phyloP scores from a whole-genome alignment of 2,797 vertebrate species.

The Heteromormyrus szaboi region DNA sequence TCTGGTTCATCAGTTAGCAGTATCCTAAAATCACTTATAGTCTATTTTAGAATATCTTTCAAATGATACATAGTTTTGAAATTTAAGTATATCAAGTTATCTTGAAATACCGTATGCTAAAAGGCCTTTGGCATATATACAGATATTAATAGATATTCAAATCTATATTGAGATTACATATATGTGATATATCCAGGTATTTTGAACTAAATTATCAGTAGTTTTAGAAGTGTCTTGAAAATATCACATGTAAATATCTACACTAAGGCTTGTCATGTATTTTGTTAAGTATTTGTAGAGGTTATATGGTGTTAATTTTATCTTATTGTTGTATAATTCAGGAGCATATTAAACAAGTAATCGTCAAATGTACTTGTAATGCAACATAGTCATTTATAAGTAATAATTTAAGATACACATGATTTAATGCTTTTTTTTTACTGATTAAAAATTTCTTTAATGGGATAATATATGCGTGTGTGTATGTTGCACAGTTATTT shows the following conservation, averaged over 20 bases:
- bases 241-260: not conserved
- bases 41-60: not conserved
- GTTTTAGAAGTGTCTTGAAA: not conserved
- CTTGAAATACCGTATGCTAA: not conserved
- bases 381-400: not conserved
- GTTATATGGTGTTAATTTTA: not conserved
- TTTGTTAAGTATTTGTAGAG: not conserved
- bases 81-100: not conserved
- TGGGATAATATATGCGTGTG: not conserved
- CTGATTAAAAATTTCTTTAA: not conserved
- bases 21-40: not conserved
- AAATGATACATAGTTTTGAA: not conserved
- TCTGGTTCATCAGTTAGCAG: not conserved
- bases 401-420: not conserved
- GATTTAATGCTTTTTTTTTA: not conserved
- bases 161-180: not conserved
- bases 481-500: not conserved
- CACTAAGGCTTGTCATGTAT: not conserved
- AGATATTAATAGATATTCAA: not conserved
- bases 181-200: not conserved
- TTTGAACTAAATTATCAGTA: not conserved
- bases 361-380: not conserved
- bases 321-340: not conserved
- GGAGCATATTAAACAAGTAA: not conserved
- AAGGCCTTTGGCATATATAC: not conserved